Evolutionary conservation across 2,113 vertebrate species (phyloP), one percentile per base, ranked within the genome.

Genomic region (Cyprinodon variegatus): DNA sequence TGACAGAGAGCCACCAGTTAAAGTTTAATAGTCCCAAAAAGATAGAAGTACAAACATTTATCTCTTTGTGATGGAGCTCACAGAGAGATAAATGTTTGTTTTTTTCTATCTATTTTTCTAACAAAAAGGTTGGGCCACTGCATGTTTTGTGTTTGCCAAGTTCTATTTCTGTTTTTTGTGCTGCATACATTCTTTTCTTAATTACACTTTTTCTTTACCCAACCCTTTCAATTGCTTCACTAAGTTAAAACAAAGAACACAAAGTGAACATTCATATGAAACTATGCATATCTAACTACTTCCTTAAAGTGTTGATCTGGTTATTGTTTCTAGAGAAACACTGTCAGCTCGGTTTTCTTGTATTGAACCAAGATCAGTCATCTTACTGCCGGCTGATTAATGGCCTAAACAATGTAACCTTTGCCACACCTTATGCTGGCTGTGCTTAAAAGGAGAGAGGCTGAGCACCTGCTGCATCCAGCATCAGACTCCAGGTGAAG

Each of bases 401-500:
- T 38, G 15, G 29, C 11, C 2, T 11, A 29, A 36, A 12, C 9
- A 45, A 8, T 60, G 10, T 60, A 66, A 36, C 39, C 0, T 66
- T 7, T 60, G 46, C 53, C 72, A 43, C 79, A 3, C 85, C 85
- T 65, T 4, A 15, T 22, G 17, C n/a, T 48, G 63, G 40, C 17
- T 2, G 65, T 59, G 17, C 77, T 82, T 82, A 84, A 68, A 84
- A 3, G 66, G n/a, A 0, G 8, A 65, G 38, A 38, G 61, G 59
- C 22, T 3, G 48, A 36, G 1, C 63, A 71, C 50, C 70, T 63
- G 40, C 63, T 61, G 11, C 59, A 80, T 48, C 36, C 29, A 76
- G 11, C 61, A 64, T n/a, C 70, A 40, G 7, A 60, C 29, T 3
- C 20, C 65, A 20, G 66, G 1, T 63, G 1, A 66, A 7, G 11